Percentiles rank a stretch among this genome's conserved stretches.
These are phyloP conservation scores for Ophthalmolycus amberensis DNA, from an alignment of 2,113 vertebrate genomes.

Conservation along the genomic window DNA sequence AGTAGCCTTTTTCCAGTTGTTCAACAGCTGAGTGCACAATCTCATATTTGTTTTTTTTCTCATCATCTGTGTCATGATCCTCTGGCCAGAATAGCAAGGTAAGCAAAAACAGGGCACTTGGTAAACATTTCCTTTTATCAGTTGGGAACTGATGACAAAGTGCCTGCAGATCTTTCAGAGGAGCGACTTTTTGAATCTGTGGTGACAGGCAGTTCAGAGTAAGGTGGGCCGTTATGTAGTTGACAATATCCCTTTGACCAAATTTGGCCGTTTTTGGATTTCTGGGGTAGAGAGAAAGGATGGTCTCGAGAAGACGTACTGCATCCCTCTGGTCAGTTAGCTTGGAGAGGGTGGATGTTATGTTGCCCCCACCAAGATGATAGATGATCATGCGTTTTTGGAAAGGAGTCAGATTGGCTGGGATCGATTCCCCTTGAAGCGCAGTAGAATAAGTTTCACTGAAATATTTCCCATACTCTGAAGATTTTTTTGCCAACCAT, in stretches of 20 bases:
- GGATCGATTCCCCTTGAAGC: not conserved
- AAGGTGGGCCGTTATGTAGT: slow-evolving; percentile 82
- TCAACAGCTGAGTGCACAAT: slow-evolving; percentile 81
- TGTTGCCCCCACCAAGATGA: slow-evolving; percentile 81
- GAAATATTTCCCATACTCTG: slow-evolving; percentile 82
- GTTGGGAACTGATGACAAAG: slow-evolving; percentile 76
- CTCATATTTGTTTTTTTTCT: slow-evolving; percentile 79
- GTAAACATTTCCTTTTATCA: slow-evolving; percentile 72
- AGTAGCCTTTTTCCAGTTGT: slow-evolving; percentile 72
- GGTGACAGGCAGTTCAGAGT: slow-evolving; percentile 80
- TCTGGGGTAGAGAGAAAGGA: slow-evolving; percentile 79
- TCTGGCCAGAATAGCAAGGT: slow-evolving; percentile 88
- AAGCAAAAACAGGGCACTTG: slow-evolving; percentile 82
- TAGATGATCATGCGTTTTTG: slow-evolving; percentile 83
- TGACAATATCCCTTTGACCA: slow-evolving; percentile 79
- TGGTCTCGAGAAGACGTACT: slow-evolving; percentile 70
- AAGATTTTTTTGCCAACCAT: slow-evolving; percentile 80
- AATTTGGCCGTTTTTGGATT: slow-evolving; percentile 69
- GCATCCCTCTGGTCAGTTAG: slow-evolving; percentile 76
- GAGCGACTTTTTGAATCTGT: slow-evolving; percentile 65
- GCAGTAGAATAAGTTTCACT: slow-evolving; percentile 14
- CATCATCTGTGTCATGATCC: slow-evolving; percentile 69
- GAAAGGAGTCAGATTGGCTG: slow-evolving; percentile 56
- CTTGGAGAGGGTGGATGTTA: slow-evolving; percentile 83
- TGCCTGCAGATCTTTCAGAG: slow-evolving; percentile 71